Base-by-base conservation (phyloP, 2,113 vertebrate genomes). In the Microcebus tavaratra region DNA sequence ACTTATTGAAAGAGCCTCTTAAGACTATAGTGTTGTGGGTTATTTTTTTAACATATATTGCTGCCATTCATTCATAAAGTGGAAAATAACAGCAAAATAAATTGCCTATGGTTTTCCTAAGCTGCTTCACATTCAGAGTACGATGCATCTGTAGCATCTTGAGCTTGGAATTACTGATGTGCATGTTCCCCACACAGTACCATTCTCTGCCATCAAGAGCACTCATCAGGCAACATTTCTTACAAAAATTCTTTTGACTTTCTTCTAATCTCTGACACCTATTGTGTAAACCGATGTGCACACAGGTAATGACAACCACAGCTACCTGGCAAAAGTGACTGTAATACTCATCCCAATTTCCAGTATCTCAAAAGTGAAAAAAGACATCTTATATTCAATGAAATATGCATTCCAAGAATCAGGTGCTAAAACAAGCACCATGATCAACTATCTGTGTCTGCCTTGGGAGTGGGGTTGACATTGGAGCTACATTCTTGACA, bases 71-170 rank as follows among this genome's bases (percentile, higher is more conserved):
- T 68, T 95, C 42, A 53, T 57, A n/a, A 55, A 88, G 42, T 59
- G 12, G 53, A 94, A 83, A 88, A 42, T 79, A 81, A 48, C 34
- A 91, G 88, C 13, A 68, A 95, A 95, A 75, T 73, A 50, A 73
- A 27, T 12, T 86, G 75, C 5, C 31, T 73, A 55, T 86, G 45
- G 11, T 61, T 92, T 92, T 84, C 15, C 55, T 80, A 45, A 34
- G 6, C 53, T 73, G 42, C 55, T 84, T 85, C 67, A 68, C 23
- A 23, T 31, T 88, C n/a, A 67, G 73, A 27, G 20, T 45, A 50
- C 18, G 34, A 34, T 39, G 65, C 6, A 6, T 17, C 11, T 7
- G 72, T 87, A 50, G n/a, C 29, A 42, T 50, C 20, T 90, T 73
- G 75, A 53, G 53, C 42, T 57, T 18, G 11, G 81, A 29, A 20